Evolutionary conservation across 2,113 vertebrate genomes (phyloP), one percentile per base, ranked within the genome.

Genomic region (Oryzias javanicus): DNA sequence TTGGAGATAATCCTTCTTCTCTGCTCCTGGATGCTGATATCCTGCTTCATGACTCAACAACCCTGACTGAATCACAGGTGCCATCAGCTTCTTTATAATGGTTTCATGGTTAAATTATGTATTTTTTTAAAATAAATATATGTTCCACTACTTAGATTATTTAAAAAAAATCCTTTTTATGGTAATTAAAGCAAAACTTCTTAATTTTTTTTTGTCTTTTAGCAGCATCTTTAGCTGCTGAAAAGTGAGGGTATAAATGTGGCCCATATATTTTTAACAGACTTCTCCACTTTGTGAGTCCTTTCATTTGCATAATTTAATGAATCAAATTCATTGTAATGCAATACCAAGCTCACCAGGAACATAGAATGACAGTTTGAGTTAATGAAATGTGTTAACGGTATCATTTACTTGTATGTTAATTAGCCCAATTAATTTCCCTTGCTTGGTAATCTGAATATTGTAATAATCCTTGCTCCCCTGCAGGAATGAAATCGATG

Each of bases 351-450:
- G 88, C 88, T 90, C 89, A 81, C 72, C 70, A 87, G 80, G 81
- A 92, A 92, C 85, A 90, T 85, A 84, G 87, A 93, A 93, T 93
- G 91, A 93, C 90, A 91, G 89, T 92, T 90, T 89, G 91, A 93
- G 91, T 92, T 92, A 92, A 92, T 92, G 92, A 93, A 93, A 92
- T 92, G 90, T 92, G 92, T 92, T 92, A 92, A 92, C 90, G 91
- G 90, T 91, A 92, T 93, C 91, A 91, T 92, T 92, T 92, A 90
- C 88, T 91, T 93, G 91, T 93, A 92, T 92, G 90, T 92, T 92
- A 93, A 93, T 93, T 92, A 92, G 90, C 88, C 89, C 88, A 92
- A 93, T 93, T 93, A 90, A 92, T 93, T 93, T 92, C 84, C 84
- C 80, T 82, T 80, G 88, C 90, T 89, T 80, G 84, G 86, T 91